Base-by-base conservation (phyloP, 1,140 invertebrate species). In the Drosophila nigrodunni region DNA sequence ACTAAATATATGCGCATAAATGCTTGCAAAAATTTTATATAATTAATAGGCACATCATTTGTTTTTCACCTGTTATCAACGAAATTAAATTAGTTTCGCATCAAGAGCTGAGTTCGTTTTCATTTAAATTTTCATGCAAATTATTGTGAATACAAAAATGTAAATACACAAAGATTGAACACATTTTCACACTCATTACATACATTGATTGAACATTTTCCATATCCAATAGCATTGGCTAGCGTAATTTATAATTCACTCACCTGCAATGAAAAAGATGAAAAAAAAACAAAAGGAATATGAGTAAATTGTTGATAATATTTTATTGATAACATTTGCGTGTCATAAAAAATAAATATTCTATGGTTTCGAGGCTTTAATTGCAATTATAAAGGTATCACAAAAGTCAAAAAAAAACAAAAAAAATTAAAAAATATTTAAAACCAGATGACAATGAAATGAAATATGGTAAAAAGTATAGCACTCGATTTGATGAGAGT, bases 11-110 rank as follows among this genome's bases (percentile, higher is more conserved):
- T 75, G 65, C 39, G 44, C 76, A 77, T 69, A 73, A 65, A 74
- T 70, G 57, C 64, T 49, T 61, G 43, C 44, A 13, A 74, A 30
- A 66, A 88, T 78, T 67, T 64, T 47, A 62, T 61, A 69, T 78
- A 80, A 89, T 80, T 80, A 89, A 83, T 83, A 83, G 41, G 60
- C 62, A 64, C 58, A 61, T 68, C 72, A 76, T 82, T 82, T 81
- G 61, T 59, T 50, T 55, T 60, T 10, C 34, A 50, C 30, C 41
- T 43, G 11, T 25, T 68, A 68, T 58, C 34, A 43, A n/a, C 37
- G 18, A 41, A 21, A 57, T 57, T 41, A 41, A 57, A 57, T 57
- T 25, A 41, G 15, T 57, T 21, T 41, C 54, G 21, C 55, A 7
- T 9, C 18, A 13, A 11, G 37, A 18, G 21, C 13, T 41, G 10